Conservation (phyloP, 2,113 vertebrate species). For the Prochilodus magdalenae region DNA sequence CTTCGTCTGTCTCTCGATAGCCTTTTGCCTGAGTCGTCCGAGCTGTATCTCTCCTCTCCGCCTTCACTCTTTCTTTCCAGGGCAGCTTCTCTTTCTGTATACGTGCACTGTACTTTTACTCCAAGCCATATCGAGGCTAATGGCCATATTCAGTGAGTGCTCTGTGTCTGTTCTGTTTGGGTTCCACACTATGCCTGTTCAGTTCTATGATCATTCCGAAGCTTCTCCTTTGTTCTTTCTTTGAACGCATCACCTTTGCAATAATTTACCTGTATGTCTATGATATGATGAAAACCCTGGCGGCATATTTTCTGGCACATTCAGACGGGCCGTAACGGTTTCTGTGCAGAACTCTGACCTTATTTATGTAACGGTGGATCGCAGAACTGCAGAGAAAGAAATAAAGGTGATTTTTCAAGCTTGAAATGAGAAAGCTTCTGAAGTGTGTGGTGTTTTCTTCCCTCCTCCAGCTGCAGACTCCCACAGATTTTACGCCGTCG, state of each 20-base stretch:
- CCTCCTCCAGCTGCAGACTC: neutral
- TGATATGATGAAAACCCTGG: slow-evolving; percentile 8
- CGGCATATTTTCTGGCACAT: slow-evolving; percentile 38
- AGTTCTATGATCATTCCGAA: too few relatives aligned
- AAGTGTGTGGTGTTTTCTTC: neutral
- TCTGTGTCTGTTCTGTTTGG: slow-evolving; percentile 14
- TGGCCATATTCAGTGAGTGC: neutral
- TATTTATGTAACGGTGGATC: slow-evolving; percentile 22
- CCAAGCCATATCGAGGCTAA: neutral
- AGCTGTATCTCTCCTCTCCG: slow-evolving; percentile 19
- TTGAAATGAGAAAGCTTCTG: slow-evolving; percentile 7
- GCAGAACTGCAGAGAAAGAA: slow-evolving; percentile 19
- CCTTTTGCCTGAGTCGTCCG: neutral
- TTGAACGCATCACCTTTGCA: slow-evolving; percentile 24
- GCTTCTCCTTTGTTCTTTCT: slow-evolving; percentile 26
- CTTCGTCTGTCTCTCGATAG: slow-evolving; percentile 60
- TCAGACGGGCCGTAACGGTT: slow-evolving; percentile 22
- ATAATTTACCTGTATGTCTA: slow-evolving; percentile 11
- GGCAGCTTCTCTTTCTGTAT: slow-evolving; percentile 19
- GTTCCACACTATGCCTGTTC: slow-evolving; percentile 34
- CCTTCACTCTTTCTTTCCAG: slow-evolving; percentile 3
- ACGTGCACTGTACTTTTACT: slow-evolving; percentile 16
- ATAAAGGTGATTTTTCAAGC: slow-evolving; percentile 47
- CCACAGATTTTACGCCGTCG: neutral
- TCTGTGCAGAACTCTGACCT: slow-evolving; percentile 13